Base-by-base conservation (phyloP, 1,140 invertebrate species). In the Acromyrmex charruanus region DNA sequence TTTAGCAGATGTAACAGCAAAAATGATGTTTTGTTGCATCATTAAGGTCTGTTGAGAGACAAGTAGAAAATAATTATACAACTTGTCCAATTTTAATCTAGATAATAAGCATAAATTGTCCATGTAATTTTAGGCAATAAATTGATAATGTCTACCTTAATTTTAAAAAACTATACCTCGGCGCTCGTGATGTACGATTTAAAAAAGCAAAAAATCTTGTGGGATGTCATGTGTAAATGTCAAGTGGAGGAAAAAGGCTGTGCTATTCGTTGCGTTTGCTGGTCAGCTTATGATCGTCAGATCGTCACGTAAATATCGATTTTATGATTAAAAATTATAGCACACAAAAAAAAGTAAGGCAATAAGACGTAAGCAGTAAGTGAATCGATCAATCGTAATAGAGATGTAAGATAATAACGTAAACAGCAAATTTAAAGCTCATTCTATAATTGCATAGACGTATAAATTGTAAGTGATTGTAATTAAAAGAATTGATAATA, bases 261-360 rank as follows among this genome's bases (percentile, higher is more conserved):
- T 58, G 7, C 49, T 21, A 80, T 87, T 0, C 25, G 31, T 12
- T 90, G 89, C 28, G 44, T 91, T 3, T 80, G 84, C 59, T 94
- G 93, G 93, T 88, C 88, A 5, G 66, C 87, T 9, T 7, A 84
- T 0, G 92, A 94, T 44, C 65, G 69, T 25, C 66, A 86, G 1
- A 69, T 93, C 2, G 65, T 93, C 6, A 87, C 59, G 93, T 94
- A 71, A 92, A 84, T 71, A 61, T 81, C 44, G 16, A 51, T 2
- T 31, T 2, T 58, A 53, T 18, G 3, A 44, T 68, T 39, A 44
- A 10, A 10, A 10, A 44, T 1, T 44, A 3, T 44, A 10, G 10
- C 9, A 44, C 2, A 44, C 39, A 3, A 44, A 44, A 44, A 44
- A 44, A 44, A 2, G 1, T 44, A 44, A 44, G 7, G 39, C 7